Percentiles rank a stretch among this genome's conserved stretches.
phyloP scores from a whole-genome alignment of 2,888 invertebrate species.

The Drosophila nigricruria region DNA sequence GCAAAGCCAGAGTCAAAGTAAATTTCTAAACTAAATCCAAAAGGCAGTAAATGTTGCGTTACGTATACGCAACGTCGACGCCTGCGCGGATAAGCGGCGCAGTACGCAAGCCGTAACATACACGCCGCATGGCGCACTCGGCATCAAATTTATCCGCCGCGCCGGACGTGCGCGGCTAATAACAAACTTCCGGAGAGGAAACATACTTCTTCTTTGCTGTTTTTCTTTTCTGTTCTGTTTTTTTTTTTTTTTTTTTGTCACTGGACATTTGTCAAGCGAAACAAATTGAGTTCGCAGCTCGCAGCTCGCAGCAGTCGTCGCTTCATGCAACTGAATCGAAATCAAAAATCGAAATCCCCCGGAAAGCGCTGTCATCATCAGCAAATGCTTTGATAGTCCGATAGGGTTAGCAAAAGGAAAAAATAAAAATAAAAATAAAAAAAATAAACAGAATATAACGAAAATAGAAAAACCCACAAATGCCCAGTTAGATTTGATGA shows the following conservation, averaged over 20 bases:
- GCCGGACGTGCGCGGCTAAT: slow-evolving; percentile 81
- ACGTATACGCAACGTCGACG: slow-evolving; percentile 67
- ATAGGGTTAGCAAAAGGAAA: slow-evolving; percentile 26
- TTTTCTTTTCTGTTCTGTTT: slow-evolving; percentile 9
- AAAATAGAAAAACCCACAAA: slow-evolving; percentile 28
- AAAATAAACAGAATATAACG: slow-evolving; percentile 19
- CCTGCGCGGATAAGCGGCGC: slow-evolving; percentile 78
- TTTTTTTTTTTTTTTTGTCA: slow-evolving; percentile 51
- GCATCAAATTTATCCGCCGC: slow-evolving; percentile 59
- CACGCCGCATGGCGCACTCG: slow-evolving; percentile 21
- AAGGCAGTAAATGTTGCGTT: slow-evolving; percentile 40
- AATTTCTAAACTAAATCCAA: slow-evolving; percentile 20
- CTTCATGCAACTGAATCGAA: slow-evolving; percentile 52
- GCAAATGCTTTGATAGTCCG: slow-evolving; percentile 20
- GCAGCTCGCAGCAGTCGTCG: slow-evolving; percentile 23
- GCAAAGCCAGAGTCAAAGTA: slow-evolving; percentile 29
- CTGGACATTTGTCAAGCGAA: slow-evolving; percentile 78
- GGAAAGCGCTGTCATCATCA: slow-evolving; percentile 49
- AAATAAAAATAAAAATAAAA: neutral
- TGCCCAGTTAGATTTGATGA: slow-evolving; percentile 52
- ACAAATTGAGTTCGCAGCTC: slow-evolving; percentile 70
- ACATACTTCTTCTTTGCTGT: slow-evolving; percentile 38
- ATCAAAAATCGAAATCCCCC: slow-evolving; percentile 58
- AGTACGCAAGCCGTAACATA: slow-evolving; percentile 7
- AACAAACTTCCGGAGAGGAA: slow-evolving; percentile 83